A percentile compares a stretch with the other conserved stretches of the same genome.
These are phyloP conservation scores for Maniola hyperantus DNA, from an alignment of 2,888 invertebrate species.

Conservation along the genomic window DNA sequence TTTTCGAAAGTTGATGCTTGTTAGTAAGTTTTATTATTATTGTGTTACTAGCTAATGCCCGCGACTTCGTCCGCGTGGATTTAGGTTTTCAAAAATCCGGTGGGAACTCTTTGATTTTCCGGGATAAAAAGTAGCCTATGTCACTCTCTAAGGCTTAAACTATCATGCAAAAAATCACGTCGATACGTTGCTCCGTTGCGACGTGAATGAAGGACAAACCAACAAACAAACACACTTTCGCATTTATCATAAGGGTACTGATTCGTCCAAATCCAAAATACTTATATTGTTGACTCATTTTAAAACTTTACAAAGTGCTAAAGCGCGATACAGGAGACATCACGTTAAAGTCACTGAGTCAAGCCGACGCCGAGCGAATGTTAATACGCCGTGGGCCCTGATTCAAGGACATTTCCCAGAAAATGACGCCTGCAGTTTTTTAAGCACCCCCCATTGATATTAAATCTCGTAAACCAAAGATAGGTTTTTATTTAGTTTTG, in stretches of 20 bases:
- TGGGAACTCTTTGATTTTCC: no score
- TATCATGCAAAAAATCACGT: no score
- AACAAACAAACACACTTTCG: no score
- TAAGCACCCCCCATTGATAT: conserved; percentile 14
- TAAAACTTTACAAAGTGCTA: neutral
- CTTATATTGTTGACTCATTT: no score
- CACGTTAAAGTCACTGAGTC: conserved; percentile 31
- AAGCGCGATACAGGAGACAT: neutral
- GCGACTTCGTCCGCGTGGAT: no score
- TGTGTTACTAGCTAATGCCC: neutral
- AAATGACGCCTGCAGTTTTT: conserved; percentile 27
- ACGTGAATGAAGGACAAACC: no score
- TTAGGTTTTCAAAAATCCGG: no score
- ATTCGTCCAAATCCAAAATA: neutral
- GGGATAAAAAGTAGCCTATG: no score
- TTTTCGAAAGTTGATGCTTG: neutral
- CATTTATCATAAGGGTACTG: no score
- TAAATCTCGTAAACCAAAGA: neutral
- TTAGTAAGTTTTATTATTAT: conserved; percentile 4
- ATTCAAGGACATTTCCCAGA: conserved; percentile 32
- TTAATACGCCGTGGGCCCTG: conserved; percentile 30
- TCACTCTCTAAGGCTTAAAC: no score
- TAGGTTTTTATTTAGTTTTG: no score
- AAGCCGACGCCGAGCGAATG: conserved; percentile 35
- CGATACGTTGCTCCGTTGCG: no score